phyloP scores from a whole-genome alignment of 2,797 vertebrate genomes.

The Triplophysa yarkandensis region DNA sequence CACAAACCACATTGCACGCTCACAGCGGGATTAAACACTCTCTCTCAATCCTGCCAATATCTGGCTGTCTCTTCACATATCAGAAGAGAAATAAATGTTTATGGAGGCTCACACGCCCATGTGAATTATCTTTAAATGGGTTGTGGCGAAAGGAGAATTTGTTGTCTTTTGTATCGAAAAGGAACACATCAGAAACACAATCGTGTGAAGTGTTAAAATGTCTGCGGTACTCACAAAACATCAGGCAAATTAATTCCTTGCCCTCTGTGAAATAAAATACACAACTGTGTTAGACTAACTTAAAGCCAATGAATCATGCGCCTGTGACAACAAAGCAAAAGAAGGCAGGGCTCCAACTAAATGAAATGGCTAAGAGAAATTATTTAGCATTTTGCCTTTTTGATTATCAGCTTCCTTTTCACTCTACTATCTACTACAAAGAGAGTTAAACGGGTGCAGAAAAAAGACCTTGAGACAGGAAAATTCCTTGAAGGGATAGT shows the following conservation, averaged over 20 bases:
- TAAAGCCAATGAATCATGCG: background rate
- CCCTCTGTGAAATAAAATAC: conserved; percentile 65
- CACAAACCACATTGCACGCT: conserved; percentile 4
- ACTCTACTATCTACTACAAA: too few species aligned
- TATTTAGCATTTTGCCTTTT: too few species aligned
- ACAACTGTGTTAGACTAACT: conserved; percentile 25
- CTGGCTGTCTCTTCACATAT: background rate
- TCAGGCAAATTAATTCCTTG: conserved; percentile 70
- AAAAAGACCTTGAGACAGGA: too few species aligned
- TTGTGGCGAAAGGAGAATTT: background rate
- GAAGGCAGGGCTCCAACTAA: background rate
- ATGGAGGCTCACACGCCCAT: background rate
- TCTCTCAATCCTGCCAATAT: background rate
- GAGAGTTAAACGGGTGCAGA: too few species aligned
- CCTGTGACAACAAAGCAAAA: background rate
- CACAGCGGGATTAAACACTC: conserved; percentile 32
- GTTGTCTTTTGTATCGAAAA: conserved; percentile 4
- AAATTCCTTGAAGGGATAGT: too few species aligned
- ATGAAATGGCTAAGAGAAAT: background rate
- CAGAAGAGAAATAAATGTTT: conserved; percentile 17
- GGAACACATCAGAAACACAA: conserved; percentile 4
- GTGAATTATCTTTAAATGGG: conserved; percentile 21
- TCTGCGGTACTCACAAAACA: conserved; percentile 69
- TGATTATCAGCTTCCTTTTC: too few species aligned
- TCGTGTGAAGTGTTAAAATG: conserved; percentile 13